A percentile compares a stretch with the other conserved stretches of the same genome.
phyloP scores from a whole-genome alignment of 2,113 vertebrate genomes.

The Ammospiza caudacuta region DNA sequence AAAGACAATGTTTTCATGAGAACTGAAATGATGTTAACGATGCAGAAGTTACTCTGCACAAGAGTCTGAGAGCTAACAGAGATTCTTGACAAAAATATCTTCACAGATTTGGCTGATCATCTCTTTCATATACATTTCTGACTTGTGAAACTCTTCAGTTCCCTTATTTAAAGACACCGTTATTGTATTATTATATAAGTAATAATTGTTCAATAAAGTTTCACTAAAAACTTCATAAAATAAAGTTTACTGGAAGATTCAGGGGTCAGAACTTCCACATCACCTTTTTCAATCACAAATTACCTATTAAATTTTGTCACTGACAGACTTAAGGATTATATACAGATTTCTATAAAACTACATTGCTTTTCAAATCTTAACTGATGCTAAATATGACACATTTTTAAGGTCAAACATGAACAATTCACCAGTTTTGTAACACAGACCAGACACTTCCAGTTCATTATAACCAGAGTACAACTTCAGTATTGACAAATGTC shows the following conservation, averaged over 20 bases:
- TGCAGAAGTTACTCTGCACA: not conserved
- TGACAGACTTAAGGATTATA: not conserved
- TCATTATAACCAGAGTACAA: not conserved
- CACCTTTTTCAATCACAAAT: not conserved
- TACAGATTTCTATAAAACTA: not conserved
- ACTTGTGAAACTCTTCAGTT: not conserved
- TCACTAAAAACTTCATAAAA: not conserved
- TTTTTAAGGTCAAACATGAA: not conserved
- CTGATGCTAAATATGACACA: not conserved
- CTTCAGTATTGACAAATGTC: not conserved
- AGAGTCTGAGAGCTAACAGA: not conserved
- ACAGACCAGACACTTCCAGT: not conserved
- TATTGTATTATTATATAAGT: not conserved
- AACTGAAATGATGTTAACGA: fast-evolving
- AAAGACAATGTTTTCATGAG: not conserved
- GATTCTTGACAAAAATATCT: not conserved
- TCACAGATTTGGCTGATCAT: not conserved
- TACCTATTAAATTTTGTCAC: not conserved
- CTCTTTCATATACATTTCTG: not conserved
- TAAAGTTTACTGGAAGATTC: not conserved
- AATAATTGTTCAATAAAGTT: not conserved
- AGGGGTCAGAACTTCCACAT: not conserved
- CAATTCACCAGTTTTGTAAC: not conserved
- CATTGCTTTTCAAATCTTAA: not conserved
- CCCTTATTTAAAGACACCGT: not conserved